Conservation (phyloP, 2,888 invertebrate genomes). For the Eupithecia inturbata region DNA sequence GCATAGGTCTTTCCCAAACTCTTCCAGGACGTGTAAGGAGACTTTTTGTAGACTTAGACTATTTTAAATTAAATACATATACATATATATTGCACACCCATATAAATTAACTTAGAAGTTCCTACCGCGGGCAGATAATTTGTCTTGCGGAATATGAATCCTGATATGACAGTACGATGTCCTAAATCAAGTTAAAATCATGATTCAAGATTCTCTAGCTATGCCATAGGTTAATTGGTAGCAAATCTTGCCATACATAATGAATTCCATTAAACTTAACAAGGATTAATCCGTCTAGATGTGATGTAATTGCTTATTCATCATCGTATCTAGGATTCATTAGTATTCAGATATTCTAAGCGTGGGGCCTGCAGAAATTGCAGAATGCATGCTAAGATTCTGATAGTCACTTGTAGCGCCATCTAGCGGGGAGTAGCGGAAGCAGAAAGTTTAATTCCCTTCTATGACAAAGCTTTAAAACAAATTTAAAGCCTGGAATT, state of each 20-base stretch:
- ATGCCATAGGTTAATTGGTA: constrained; percentile 26
- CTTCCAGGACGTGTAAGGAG: too few species aligned
- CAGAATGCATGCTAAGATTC: constrained; percentile 34
- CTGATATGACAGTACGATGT: neutral
- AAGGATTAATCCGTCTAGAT: constrained; percentile 44
- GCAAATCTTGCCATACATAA: constrained; percentile 38
- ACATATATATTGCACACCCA: neutral
- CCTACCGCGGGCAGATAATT: neutral
- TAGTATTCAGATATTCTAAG: constrained; percentile 45
- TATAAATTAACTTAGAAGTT: neutral
- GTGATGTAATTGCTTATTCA: constrained; percentile 44
- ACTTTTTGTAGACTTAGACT: too few species aligned
- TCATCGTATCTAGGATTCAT: constrained; percentile 43
- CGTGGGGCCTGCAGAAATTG: constrained; percentile 32
- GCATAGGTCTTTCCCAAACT: too few species aligned
- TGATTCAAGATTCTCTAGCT: neutral
- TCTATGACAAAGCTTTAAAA: too few species aligned
- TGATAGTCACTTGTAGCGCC: constrained; percentile 45
- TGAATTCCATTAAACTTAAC: constrained; percentile 44
- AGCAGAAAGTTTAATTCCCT: constrained; percentile 30
- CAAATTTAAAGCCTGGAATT: too few species aligned
- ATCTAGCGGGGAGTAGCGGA: constrained; percentile 54
- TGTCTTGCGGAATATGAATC: constrained; percentile 12
- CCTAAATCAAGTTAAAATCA: constrained; percentile 22
- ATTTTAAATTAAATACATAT: neutral